Base-by-base conservation (phyloP, 2,797 vertebrate genomes). In the Neomorphus geoffroyi region DNA sequence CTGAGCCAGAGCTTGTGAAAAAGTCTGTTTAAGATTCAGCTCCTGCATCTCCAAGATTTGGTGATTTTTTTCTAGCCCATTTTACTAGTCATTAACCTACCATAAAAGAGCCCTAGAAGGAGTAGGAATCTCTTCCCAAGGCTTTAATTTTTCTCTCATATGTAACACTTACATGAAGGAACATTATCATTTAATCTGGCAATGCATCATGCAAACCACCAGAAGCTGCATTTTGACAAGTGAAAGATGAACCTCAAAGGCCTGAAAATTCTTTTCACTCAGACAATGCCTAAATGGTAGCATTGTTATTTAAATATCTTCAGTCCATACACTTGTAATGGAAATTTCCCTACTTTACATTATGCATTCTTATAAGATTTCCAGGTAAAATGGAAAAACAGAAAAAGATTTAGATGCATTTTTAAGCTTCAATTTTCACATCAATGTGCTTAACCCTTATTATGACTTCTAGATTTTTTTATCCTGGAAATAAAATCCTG, bases 261-360 rank as follows among this genome's bases (percentile, higher is more conserved):
- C 72, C 46, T 86, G 72, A 85, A 91, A 91, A 88, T 86, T 91
- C 87, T 86, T 85, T 96, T 91, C 73, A 78, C 41, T 86, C 87
- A 86, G 75, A 78, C 53, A 90, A 46, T 90, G 79, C 33, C 85
- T 93, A 96, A 96, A 88, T 92, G 61, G 28, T 12, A 54, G 65
- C 18, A 96, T 94, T 96, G 89, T 95, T 94, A 96, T 96, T 94
- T 92, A 96, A 94, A 93, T 96, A 80, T 39, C 57, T 80, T 80
- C 69, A 67, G 56, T 78, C 67, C 72, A 66, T 87, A 82, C 18
- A 77, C 94, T 73, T 93, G 80, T 88, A 45, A 95, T 86, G 82
- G 69, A 91, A 91, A 94, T 93, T 88, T 90, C 37, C 13, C 33
- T 79, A 2, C 35, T 78, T 80, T 86, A 72, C 21, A 64, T 87